Conservation (phyloP, 2,888 invertebrate genomes). For the Coenonympha arcania region DNA sequence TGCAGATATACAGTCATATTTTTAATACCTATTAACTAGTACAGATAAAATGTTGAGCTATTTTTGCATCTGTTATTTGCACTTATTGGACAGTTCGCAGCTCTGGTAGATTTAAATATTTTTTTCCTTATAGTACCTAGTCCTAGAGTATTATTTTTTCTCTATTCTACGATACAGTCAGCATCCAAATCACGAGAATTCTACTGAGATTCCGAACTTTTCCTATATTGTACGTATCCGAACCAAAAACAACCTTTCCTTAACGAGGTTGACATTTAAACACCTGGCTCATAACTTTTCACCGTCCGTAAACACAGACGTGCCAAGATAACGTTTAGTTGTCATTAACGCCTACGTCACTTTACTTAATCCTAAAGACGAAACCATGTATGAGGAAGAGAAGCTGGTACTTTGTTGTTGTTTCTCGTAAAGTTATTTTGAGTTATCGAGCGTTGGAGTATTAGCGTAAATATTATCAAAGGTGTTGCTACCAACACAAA, state of each 20-base stretch:
- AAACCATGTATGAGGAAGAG: slow-evolving; percentile 5
- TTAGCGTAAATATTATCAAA: not conserved
- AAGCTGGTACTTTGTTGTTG: slow-evolving; percentile 5
- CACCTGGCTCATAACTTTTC: slow-evolving; percentile 35
- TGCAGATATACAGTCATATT: no score
- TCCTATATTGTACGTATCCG: slow-evolving; percentile 12
- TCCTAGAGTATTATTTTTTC: no score
- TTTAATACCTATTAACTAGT: no score
- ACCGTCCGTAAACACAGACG: slow-evolving; percentile 30
- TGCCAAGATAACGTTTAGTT: slow-evolving; percentile 32
- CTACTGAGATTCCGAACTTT: not conserved
- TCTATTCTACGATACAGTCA: not conserved
- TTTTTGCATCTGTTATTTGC: no score
- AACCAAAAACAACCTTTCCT: slow-evolving; percentile 32
- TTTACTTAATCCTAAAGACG: slow-evolving; percentile 11
- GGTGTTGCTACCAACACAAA: no score
- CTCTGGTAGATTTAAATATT: no score
- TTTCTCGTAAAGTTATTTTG: not conserved
- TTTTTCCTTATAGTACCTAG: no score
- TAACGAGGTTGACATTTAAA: slow-evolving; percentile 55
- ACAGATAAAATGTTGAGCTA: no score
- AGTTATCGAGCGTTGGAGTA: not conserved
- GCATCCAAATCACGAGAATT: not conserved
- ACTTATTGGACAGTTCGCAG: no score
- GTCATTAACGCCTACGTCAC: slow-evolving; percentile 34